Base-by-base conservation (phyloP, 2,888 invertebrate genomes). In the Callinectes sapidus region DNA sequence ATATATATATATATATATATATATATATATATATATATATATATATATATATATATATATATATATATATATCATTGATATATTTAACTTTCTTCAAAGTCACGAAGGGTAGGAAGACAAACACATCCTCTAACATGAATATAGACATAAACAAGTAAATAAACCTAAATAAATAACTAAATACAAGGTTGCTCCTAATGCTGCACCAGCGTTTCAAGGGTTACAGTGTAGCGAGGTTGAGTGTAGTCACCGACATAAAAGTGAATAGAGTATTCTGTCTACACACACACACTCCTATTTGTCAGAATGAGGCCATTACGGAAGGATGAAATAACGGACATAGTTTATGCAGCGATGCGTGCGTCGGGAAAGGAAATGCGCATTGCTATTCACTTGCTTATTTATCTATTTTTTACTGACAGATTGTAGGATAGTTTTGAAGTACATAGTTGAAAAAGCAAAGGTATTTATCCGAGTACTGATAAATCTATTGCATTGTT, bases 1-100 rank as follows among this genome's bases (percentile, higher is more conserved):
- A 48, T 88, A 88, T 88, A 48, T 48, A 48, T 88, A 88, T 88
- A 48, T 88, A 88, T 88, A 88, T 88, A 48, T 88, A 48, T 88
- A 88, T 88, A 48, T 88, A 88, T 88, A 88, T 88, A 42, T 88
- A 88, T 88, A 28, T 88, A 54, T 88, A 54, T 88, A 54, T 88
- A 28, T 48, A 54, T 88, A 28, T 88, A 23, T 88, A 28, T 88
- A 54, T 42, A 23, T 35, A 23, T 42, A 54, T 39, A 39, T 39
- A 39, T 39, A 39, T 39, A 39, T 39, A 39, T 39, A 39, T 39
- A 39, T 39, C 5, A 39, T 39, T 3, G 2, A 39, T 39, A 39
- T 39, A 39, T 39, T 6, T 48, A 48, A 6, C 8, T 48, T 48
- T 6, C 48, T 10, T 48, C 48, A 48, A 48, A 48, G 48, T 48